These are phyloP conservation scores for Tricholaema leucomelas DNA, from an alignment of 2,113 vertebrate genomes.

Conservation along the genomic window DNA sequence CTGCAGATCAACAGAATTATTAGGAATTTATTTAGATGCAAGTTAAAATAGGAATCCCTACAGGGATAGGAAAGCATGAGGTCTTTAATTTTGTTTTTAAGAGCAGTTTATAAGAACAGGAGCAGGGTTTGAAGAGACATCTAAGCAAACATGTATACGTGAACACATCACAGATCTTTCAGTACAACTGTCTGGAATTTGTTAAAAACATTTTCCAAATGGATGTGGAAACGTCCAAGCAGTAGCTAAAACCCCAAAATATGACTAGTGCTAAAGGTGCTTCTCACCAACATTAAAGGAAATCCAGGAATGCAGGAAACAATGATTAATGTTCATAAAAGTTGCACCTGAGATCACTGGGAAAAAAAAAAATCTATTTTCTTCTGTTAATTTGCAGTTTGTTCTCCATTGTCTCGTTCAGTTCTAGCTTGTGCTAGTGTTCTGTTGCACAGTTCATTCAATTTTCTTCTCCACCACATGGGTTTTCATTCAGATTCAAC, in stretches of 20 bases:
- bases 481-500: not conserved
- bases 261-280: not conserved
- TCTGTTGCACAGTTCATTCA: not conserved
- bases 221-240: not conserved
- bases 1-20: not conserved
- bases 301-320: not conserved
- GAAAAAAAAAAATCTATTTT: not conserved
- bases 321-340: not conserved
- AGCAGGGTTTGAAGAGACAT: not conserved
- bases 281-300: not conserved
- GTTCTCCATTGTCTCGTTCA: not conserved
- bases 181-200: not conserved
- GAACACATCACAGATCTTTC: not conserved
- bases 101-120: not conserved
- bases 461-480: not conserved
- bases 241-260: not conserved
- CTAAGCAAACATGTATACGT: not conserved
- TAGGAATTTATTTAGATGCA: not conserved
- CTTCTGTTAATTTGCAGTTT: not conserved
- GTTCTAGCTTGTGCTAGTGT: not conserved
- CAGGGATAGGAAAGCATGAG: not conserved
- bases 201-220: constrained; percentile 17
- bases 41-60: not conserved
- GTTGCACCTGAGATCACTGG: not conserved
- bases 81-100: not conserved